Evolutionary conservation across 2,797 vertebrate genomes (phyloP), one percentile per base, ranked within the genome.

Genomic region (Leptoclinus maculatus): DNA sequence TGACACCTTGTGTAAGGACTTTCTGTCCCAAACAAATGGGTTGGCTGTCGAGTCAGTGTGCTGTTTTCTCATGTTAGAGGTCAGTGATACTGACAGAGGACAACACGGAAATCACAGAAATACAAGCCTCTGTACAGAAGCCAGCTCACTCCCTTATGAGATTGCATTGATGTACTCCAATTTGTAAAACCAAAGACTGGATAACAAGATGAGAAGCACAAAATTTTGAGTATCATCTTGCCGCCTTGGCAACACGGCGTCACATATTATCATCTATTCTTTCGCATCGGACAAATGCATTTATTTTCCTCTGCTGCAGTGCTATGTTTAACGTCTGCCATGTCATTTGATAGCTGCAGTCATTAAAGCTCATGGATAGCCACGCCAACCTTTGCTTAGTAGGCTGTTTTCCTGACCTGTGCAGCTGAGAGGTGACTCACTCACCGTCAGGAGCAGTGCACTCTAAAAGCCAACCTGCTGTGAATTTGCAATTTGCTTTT

Each of bases 401-500:
- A 43, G 73, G 84, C 91, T 87, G 85, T 92, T 93, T 90, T 84
- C 71, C 71, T 90, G 87, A 90, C 92, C 88, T 82, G 84, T 78
- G 45, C 71, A 78, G 79, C 82, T 38, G 76, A 87, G 82, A 89
- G 90, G 92, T 90, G 92, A 94, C 89, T 92, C 83, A 77, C 83
- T 85, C 69, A 38, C 81, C 32, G 51, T 88, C 85, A 85, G 87
- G 79, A 85, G 63, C 82, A 65, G 74, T 78, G 83, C 75, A 72
- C 88, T 89, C 85, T 88, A 89, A 88, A 89, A 87, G 89, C 80
- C 80, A 66, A 87, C 85, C 86, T 66, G 84, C 90, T 90, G 82
- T 84, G 91, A 93, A 89, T 90, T 83, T 86, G 77, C 89, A 89
- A 94, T 94, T 92, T 91, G 80, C 86, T 82, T 92, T 87, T 90